These are phyloP conservation scores for Eilema sororculum DNA, from an alignment of 2,888 invertebrate species.

Conservation along the genomic window DNA sequence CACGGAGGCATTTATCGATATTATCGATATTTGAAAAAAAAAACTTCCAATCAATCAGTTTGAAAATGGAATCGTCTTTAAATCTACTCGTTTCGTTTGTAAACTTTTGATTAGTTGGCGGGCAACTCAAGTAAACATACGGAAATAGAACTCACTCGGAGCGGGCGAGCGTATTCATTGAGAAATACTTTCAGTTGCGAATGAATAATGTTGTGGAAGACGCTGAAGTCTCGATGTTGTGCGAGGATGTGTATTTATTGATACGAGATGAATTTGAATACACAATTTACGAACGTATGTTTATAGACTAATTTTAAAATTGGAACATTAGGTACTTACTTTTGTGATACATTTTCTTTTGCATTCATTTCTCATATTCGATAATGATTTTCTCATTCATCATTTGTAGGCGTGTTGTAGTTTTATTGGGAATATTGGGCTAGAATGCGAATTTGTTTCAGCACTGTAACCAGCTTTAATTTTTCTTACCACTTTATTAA, in stretches of 20 bases:
- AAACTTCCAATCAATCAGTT: constrained; percentile 40
- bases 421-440: too few species aligned
- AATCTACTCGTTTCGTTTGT: constrained; percentile 35
- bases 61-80: constrained; percentile 21
- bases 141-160: constrained; percentile 41
- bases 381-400: too few species aligned
- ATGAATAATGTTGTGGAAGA: constrained; percentile 23
- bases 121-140: constrained; percentile 46
- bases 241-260: background rate
- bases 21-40: constrained; percentile 30
- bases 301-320: background rate
- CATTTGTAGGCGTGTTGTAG: too few species aligned
- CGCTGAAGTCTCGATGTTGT: constrained; percentile 11
- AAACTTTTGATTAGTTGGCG: constrained; percentile 53
- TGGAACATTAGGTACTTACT: background rate
- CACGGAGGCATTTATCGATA: too few species aligned
- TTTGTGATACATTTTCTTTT: background rate
- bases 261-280: background rate
- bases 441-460: too few species aligned
- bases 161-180: constrained; percentile 35
- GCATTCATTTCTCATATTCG: too few species aligned
- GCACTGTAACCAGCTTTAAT: too few species aligned
- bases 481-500: too few species aligned
- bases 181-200: constrained; percentile 37
- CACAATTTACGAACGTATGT: background rate